Base-by-base conservation (phyloP, 2,888 invertebrate species). In the Tenthredo notha region DNA sequence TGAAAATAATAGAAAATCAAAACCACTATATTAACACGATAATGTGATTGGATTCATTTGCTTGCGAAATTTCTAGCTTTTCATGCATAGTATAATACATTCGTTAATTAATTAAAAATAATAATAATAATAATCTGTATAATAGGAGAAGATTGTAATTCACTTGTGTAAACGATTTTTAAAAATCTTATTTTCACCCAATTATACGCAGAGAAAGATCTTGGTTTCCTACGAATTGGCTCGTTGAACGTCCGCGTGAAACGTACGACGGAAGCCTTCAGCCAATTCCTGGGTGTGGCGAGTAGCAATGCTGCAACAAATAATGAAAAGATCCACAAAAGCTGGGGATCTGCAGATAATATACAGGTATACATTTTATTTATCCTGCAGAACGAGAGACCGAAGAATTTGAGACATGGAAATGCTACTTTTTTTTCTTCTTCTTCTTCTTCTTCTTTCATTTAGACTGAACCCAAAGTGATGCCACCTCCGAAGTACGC, bases 231-330 rank as follows among this genome's bases (percentile, higher is more conserved):
- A 88, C 96, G 98, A 92, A 98, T 98, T 94, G 98, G 98, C 90
- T 98, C 98, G 29, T 94, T 98, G 93, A 98, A 98, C 94, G 98
- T 98, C 77, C 96, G 98, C 92, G 98, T 98, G 90, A 98, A 98
- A 94, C 98, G 97, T 94, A 98, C 98, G 77, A 98, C 98, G 85
- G 98, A 98, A 93, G 98, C 98, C 29, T 97, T 98, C 94, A 98
- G 98, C 94, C 97, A 98, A 93, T 98, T 98, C 93, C 94, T 98
- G 89, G 98, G 98, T 87, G 97, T 97, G 89, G 97, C 93, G 90
- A 89, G 91, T 91, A 94, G 95, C 87, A 95, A 95, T 92, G 92
- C 91, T 91, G 88, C 91, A 92, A 93, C 92, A 92, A 94, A 91
- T 93, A 94, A 95, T 92, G 97, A 97, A 86, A 96, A 96, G 91